Evolutionary conservation across 2,888 invertebrate genomes (phyloP).

Genomic region (Notocelia uddmanniana): DNA sequence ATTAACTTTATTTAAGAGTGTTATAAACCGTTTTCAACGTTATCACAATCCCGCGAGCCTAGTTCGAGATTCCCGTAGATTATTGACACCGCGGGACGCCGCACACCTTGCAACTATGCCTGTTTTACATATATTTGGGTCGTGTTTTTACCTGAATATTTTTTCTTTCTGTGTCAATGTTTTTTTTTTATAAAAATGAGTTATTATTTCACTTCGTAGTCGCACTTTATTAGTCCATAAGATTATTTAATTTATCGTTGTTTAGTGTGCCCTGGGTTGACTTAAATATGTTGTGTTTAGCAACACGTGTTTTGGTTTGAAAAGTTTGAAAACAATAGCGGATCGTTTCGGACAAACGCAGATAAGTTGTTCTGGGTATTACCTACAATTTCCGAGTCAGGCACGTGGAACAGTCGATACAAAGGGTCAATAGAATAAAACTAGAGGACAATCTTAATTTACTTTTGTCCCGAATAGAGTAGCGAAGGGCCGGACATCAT

Average conservation of each 20-base stretch:
- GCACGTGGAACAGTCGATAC: conserved; percentile 57
- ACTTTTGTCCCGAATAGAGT: conserved; percentile 65
- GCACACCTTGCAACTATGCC: conserved; percentile 38
- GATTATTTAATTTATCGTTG: neutral
- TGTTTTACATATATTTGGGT: conserved; percentile 29
- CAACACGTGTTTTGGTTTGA: neutral
- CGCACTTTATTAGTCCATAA: neutral
- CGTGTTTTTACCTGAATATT: conserved; percentile 1
- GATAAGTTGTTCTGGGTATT: conserved; percentile 21
- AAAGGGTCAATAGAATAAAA: conserved; percentile 67
- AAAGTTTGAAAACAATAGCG: conserved; percentile 13
- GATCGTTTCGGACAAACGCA: neutral
- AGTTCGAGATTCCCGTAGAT: conserved; percentile 70
- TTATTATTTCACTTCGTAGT: neutral
- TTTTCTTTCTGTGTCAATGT: neutral
- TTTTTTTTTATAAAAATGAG: neutral
- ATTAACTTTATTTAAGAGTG: conserved; percentile 84
- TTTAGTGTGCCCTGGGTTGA: neutral
- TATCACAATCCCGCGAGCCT: conserved; percentile 76
- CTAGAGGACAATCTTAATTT: conserved; percentile 68
- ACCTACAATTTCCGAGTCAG: conserved; percentile 60
- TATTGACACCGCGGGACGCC: conserved; percentile 68
- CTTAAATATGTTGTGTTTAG: neutral
- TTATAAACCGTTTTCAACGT: conserved; percentile 82
- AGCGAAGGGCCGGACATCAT: conserved; percentile 66